phyloP scores from a whole-genome alignment of 2,888 invertebrate genomes.

The Ctenicera cuprea region DNA sequence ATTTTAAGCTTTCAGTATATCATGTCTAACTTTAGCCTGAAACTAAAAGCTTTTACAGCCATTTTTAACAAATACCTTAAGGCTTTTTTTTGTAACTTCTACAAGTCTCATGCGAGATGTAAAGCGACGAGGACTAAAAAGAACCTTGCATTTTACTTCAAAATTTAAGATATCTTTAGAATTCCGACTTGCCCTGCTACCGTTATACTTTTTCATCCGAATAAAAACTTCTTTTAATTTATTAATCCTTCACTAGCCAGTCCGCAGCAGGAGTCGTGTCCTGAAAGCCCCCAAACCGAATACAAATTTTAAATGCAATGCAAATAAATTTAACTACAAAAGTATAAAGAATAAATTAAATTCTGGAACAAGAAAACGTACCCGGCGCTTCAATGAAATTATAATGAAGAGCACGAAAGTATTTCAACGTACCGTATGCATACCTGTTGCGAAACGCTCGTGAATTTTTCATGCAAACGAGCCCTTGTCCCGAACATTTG shows the following conservation, averaged over 20 bases:
- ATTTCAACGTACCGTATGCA: slow-evolving; percentile 16
- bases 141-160: not conserved
- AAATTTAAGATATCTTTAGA: not conserved
- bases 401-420: slow-evolving; percentile 30
- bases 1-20: no score
- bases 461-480: slow-evolving; percentile 33
- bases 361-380: slow-evolving; percentile 19
- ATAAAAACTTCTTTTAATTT: slow-evolving; percentile 1
- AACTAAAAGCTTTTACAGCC: no score
- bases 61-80: no score
- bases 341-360: slow-evolving; percentile 23
- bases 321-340: slow-evolving; percentile 30
- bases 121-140: no score
- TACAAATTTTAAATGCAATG: slow-evolving; percentile 20
- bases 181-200: not conserved
- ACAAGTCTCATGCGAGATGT: no score
- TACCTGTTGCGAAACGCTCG: slow-evolving; percentile 25
- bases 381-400: slow-evolving; percentile 18
- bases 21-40: no score
- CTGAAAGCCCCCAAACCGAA: not conserved
- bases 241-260: not conserved
- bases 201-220: not conserved
- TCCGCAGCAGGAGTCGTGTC: not conserved
- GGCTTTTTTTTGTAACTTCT: no score
- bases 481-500: slow-evolving; percentile 27